These are phyloP conservation scores for Rhinichthys osculus DNA, from an alignment of 2,797 vertebrate species.

Conservation along the genomic window DNA sequence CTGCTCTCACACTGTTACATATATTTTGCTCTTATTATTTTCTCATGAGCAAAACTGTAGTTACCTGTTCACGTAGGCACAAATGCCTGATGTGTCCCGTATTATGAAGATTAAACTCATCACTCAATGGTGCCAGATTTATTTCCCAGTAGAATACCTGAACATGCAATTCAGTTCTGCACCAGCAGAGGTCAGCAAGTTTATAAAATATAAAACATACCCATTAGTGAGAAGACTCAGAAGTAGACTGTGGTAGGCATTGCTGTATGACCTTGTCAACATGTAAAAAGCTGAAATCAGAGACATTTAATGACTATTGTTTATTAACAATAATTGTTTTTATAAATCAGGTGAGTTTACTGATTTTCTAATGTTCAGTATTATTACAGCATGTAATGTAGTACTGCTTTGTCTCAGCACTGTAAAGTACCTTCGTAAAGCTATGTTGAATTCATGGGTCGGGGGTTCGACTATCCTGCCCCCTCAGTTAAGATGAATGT, in stretches of 20 bases:
- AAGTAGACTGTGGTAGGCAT: not conserved
- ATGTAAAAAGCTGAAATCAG: not conserved
- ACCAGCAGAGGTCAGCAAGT: slow-evolving; percentile 44
- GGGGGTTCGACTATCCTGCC: not conserved
- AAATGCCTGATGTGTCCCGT: not conserved
- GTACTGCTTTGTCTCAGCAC: too few species aligned
- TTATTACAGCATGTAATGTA: not conserved
- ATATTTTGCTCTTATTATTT: slow-evolving; percentile 19
- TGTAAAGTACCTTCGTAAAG: too few species aligned
- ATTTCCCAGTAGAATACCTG: not conserved
- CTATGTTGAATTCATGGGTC: too few species aligned
- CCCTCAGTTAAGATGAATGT: not conserved
- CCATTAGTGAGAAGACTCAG: not conserved
- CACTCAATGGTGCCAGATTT: slow-evolving; percentile 1
- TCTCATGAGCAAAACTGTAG: not conserved
- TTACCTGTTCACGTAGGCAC: not conserved
- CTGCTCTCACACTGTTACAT: not conserved
- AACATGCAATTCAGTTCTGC: not conserved
- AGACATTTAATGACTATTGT: not conserved
- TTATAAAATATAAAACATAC: slow-evolving; percentile 18
- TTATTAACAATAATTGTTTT: not conserved
- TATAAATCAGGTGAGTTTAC: not conserved
- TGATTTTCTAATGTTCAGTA: not conserved
- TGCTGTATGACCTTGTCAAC: not conserved
- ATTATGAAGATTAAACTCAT: slow-evolving; percentile 20